Conservation (phyloP, 2,888 invertebrate species). For the Drosophila anceps region DNA sequence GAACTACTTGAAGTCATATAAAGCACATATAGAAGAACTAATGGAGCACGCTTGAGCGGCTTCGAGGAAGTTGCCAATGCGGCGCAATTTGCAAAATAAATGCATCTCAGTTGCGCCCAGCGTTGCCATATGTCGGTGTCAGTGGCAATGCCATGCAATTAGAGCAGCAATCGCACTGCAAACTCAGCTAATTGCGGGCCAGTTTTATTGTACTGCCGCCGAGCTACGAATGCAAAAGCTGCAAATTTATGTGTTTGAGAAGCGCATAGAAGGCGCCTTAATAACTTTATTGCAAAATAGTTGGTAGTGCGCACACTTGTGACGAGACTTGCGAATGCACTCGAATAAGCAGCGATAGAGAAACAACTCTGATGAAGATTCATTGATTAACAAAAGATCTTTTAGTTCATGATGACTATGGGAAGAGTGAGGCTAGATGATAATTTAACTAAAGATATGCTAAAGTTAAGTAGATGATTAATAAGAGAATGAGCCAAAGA, state of each 20-base stretch:
- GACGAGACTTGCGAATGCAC: neutral
- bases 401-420: neutral
- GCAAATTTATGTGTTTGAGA: constrained; percentile 10
- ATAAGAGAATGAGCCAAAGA: neutral
- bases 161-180: constrained; percentile 25
- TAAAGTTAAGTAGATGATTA: neutral
- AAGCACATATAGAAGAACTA: neutral
- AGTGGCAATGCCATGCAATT: constrained; percentile 27
- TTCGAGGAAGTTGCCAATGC: constrained; percentile 42
- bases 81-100: constrained; percentile 31
- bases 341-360: neutral
- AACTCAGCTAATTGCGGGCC: constrained; percentile 46
- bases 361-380: neutral
- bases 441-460: neutral
- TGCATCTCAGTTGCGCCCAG: constrained; percentile 9
- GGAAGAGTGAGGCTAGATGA: neutral
- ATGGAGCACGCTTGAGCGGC: constrained; percentile 4
- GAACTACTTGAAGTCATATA: constrained; percentile 8
- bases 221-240: constrained; percentile 14
- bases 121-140: constrained; percentile 47
- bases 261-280: constrained; percentile 13
- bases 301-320: neutral
- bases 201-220: constrained; percentile 22
- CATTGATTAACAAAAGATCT: neutral
- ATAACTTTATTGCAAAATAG: neutral